phyloP scores from a whole-genome alignment of 2,797 vertebrate species.

The Columba guinea region DNA sequence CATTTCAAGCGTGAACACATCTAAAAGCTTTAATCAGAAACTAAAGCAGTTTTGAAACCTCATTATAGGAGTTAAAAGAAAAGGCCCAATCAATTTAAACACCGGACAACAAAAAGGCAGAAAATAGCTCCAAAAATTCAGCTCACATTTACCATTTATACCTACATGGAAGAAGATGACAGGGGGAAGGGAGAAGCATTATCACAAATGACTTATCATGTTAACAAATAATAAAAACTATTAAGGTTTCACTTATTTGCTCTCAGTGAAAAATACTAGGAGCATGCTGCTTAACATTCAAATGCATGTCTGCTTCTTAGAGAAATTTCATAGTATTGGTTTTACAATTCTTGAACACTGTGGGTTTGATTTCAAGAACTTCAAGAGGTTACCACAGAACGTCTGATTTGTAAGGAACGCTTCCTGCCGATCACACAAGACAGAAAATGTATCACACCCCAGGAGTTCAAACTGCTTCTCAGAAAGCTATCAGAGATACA shows the following conservation, averaged over 20 bases:
- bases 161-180: not conserved
- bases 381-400: not conserved
- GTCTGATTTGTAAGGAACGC: conserved; percentile 6
- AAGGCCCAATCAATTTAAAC: conserved; percentile 60
- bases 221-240: conserved; percentile 1
- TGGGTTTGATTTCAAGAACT: not conserved
- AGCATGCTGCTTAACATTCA: not conserved
- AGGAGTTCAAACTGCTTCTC: not conserved
- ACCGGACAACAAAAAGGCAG: not conserved
- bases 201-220: not conserved
- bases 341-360: conserved; percentile 14
- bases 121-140: conserved; percentile 39
- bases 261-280: not conserved
- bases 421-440: not conserved
- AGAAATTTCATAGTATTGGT: not conserved
- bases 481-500: not conserved
- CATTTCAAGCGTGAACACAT: conserved; percentile 47
- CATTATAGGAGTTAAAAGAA: conserved; percentile 60
- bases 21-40: conserved; percentile 51
- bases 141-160: conserved; percentile 26
- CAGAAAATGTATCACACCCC: not conserved
- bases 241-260: conserved; percentile 27
- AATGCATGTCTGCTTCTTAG: not conserved
- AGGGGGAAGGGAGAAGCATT: not conserved
- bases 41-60: conserved; percentile 45